Evolutionary conservation across 1,140 invertebrate species (phyloP).

Genomic region (Brachionus plicatilis): DNA sequence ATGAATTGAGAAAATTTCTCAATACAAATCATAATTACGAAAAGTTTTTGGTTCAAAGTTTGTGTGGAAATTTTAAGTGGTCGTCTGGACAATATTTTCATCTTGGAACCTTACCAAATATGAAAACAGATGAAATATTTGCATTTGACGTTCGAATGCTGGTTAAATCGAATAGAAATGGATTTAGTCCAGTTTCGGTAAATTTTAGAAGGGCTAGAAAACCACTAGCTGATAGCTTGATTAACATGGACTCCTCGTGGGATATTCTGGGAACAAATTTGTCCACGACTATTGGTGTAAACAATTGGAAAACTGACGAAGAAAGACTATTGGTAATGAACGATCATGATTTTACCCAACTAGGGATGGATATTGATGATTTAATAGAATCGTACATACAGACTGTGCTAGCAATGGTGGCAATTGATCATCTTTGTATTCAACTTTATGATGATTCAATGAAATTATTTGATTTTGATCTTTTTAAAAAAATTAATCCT

Average conservation of each 20-base stretch:
- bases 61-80: conserved; percentile 25
- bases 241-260: background rate
- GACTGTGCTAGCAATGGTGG: background rate
- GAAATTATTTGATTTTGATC: background rate
- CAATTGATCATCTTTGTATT: conserved; percentile 7
- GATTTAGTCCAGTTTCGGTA: conserved; percentile 6
- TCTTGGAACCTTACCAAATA: background rate
- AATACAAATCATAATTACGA: background rate
- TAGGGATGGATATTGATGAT: background rate
- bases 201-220: conserved; percentile 8
- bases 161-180: background rate
- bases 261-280: conserved; percentile 30
- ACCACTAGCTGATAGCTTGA: background rate
- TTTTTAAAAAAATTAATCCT: conserved; percentile 31
- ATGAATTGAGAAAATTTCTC: conserved; percentile 1
- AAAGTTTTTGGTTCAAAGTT: conserved; percentile 16
- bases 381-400: background rate
- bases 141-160: background rate
- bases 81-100: background rate
- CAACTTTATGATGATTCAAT: background rate
- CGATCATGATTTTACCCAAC: background rate
- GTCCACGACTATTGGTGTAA: background rate
- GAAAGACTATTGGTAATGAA: conserved; percentile 4
- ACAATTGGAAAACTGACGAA: background rate
- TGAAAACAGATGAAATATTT: background rate